Evolutionary conservation across 2,888 invertebrate species (phyloP).

Genomic region (Orthosia incerta): DNA sequence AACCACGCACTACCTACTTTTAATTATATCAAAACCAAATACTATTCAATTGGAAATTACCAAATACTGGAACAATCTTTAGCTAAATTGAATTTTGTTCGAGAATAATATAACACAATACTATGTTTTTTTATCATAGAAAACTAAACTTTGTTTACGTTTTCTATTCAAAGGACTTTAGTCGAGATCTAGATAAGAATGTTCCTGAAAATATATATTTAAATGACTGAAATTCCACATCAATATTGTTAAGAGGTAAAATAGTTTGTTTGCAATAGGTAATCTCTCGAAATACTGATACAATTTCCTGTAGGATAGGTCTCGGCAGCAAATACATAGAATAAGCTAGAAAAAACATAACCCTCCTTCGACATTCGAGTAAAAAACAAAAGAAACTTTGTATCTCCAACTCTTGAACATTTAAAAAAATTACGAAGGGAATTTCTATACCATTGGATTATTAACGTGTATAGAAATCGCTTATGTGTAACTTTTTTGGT

Average conservation of each 20-base stretch:
- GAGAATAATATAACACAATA: neutral
- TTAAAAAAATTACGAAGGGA: neutral
- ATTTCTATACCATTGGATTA: neutral
- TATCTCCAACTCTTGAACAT: too few relatives aligned
- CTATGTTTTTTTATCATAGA: neutral
- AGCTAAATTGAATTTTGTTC: neutral
- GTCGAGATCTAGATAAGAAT: neutral
- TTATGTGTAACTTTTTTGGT: too few relatives aligned
- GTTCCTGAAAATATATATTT: too few relatives aligned
- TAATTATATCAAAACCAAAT: constrained; percentile 12
- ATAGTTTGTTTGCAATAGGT: too few relatives aligned
- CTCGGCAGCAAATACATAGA: too few relatives aligned
- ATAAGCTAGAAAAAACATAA: too few relatives aligned
- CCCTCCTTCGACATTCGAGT: too few relatives aligned
- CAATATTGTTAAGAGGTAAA: too few relatives aligned
- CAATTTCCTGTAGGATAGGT: too few relatives aligned
- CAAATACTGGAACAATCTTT: neutral
- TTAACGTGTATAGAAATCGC: neutral
- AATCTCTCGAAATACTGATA: neutral
- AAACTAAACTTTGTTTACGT: neutral
- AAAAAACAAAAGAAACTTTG: too few relatives aligned
- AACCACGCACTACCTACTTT: constrained; percentile 1
- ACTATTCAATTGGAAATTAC: constrained; percentile 17
- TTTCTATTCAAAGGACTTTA: neutral
- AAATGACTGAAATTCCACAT: too few relatives aligned